Conservation (phyloP, 1,140 invertebrate genomes). For the Dermatophagoides farinae region DNA sequence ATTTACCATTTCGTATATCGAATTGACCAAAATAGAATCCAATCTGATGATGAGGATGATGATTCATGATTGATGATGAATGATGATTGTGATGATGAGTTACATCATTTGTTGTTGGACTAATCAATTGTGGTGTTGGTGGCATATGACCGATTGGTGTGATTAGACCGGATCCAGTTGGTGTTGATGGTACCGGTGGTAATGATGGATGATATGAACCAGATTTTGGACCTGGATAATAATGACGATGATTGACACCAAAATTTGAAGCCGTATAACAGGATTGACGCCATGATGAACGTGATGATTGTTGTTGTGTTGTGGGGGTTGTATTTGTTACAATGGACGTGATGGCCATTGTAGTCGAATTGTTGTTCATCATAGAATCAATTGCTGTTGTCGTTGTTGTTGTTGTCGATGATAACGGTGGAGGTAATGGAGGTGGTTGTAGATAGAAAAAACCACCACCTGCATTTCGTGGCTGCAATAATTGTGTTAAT, state of each 20-base stretch:
- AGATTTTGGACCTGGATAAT: not conserved
- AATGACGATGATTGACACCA: not conserved
- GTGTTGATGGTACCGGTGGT: not conserved
- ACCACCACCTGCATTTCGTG: not conserved
- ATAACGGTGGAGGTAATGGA: not conserved
- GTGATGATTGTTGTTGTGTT: not conserved
- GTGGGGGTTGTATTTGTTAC: too few relatives aligned
- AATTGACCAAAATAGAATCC: not conserved
- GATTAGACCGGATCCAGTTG: too few relatives aligned
- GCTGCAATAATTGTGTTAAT: too few relatives aligned
- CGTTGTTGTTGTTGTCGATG: not conserved
- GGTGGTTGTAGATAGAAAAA: slow-evolving; percentile 6
- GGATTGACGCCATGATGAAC: not conserved
- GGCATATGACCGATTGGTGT: too few relatives aligned
- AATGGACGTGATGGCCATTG: too few relatives aligned
- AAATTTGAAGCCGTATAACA: not conserved
- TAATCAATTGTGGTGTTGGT: too few relatives aligned
- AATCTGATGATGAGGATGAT: too few relatives aligned
- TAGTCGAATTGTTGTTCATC: too few relatives aligned
- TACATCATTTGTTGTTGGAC: too few relatives aligned
- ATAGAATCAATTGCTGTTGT: not conserved
- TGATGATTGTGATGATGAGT: too few relatives aligned
- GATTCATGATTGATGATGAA: too few relatives aligned
- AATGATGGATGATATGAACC: not conserved
- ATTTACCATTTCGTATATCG: not conserved